phyloP scores from a whole-genome alignment of 2,888 invertebrate species.

The Agapostemon virescens region DNA sequence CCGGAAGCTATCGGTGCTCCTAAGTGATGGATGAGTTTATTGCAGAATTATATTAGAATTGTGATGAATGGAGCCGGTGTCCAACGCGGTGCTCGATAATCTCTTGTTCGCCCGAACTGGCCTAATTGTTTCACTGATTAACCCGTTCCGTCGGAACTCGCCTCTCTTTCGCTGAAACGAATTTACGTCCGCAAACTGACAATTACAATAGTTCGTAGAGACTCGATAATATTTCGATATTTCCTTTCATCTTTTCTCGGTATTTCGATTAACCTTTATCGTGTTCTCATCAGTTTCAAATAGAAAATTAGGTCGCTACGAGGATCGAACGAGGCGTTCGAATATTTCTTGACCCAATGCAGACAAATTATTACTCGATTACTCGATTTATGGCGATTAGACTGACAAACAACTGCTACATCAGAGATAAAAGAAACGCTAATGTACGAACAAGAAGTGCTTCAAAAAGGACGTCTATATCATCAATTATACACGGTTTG shows the following conservation, averaged over 20 bases:
- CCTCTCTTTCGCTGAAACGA: not conserved
- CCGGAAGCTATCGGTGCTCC: constrained; percentile 31
- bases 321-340: no score
- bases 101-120: not conserved
- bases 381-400: no score
- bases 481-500: no score
- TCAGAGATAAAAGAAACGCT: no score
- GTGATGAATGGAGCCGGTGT: constrained; percentile 24
- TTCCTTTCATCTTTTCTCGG: not conserved
- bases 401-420: no score
- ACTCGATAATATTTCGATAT: not conserved
- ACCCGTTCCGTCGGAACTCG: not conserved
- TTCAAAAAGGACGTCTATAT: no score
- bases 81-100: not conserved
- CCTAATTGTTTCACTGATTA: constrained; percentile 6
- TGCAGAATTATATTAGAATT: constrained; percentile 36
- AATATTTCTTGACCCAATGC: no score
- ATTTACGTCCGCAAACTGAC: not conserved
- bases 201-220: not conserved
- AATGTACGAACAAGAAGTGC: no score
- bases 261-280: not conserved
- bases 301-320: no score
- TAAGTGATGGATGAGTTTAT: constrained; percentile 47
- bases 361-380: no score
- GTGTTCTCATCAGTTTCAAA: not conserved